These are phyloP conservation scores for Aphidius colemani DNA, from an alignment of 2,888 invertebrate genomes.

Conservation along the genomic window DNA sequence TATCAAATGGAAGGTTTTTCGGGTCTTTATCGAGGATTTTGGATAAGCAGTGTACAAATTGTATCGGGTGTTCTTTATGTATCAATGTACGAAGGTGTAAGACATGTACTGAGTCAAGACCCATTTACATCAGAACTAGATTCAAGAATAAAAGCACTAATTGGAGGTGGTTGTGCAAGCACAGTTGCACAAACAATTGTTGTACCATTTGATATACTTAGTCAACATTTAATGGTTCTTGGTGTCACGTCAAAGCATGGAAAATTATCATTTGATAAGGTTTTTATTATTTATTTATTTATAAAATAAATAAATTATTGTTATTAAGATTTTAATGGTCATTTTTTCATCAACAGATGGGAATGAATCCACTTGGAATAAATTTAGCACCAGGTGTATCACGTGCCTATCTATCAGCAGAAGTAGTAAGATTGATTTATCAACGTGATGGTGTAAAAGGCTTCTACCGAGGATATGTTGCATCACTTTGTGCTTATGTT, in stretches of 20 bases:
- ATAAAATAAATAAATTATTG: neutral
- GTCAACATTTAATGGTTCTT: slow-evolving; percentile 95
- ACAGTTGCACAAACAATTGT: slow-evolving; percentile 93
- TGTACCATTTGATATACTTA: slow-evolving; percentile 95
- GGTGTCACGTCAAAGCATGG: slow-evolving; percentile 65
- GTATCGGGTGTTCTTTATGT: slow-evolving; percentile 89
- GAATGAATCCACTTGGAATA: slow-evolving; percentile 78
- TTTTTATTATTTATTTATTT: slow-evolving; percentile 28
- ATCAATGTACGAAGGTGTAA: slow-evolving; percentile 88
- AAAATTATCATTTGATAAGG: slow-evolving; percentile 51
- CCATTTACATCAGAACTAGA: slow-evolving; percentile 62
- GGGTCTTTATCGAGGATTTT: slow-evolving; percentile 92
- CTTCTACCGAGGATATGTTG: slow-evolving; percentile 92
- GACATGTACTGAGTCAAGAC: slow-evolving; percentile 76
- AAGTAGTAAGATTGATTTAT: slow-evolving; percentile 80
- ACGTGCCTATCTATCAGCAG: slow-evolving; percentile 71
- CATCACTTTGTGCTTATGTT: slow-evolving; percentile 90
- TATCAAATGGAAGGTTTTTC: slow-evolving; percentile 80
- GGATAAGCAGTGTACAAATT: slow-evolving; percentile 89
- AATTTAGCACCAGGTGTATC: slow-evolving; percentile 68
- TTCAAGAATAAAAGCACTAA: slow-evolving; percentile 74
- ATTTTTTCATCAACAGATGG: slow-evolving; percentile 52
- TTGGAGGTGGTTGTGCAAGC: slow-evolving; percentile 91
- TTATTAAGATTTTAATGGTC: neutral
- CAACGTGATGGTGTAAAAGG: slow-evolving; percentile 81